phyloP scores from a whole-genome alignment of 1,140 invertebrate genomes.

The Dolichoris vasculosae region DNA sequence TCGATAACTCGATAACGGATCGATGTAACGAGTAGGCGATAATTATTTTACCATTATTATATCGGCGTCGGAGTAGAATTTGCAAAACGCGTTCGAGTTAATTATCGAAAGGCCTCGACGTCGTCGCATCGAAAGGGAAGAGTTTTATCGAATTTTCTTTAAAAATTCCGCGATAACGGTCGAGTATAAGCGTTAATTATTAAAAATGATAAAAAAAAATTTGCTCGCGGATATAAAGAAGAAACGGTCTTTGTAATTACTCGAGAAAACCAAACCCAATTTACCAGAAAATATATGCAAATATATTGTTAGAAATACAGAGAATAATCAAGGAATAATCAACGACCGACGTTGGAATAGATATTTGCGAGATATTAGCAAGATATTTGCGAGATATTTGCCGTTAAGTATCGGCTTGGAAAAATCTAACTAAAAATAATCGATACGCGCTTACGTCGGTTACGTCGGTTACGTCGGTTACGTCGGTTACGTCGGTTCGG shows the following conservation, averaged over 20 bases:
- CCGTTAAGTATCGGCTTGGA: neutral
- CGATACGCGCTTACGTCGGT: no score
- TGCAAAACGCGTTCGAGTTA: neutral
- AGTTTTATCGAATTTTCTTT: neutral
- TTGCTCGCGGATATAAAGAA: neutral
- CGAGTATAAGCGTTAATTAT: neutral
- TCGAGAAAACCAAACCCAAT: neutral
- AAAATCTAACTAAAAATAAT: no score
- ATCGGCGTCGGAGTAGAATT: no score
- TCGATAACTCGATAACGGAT: neutral
- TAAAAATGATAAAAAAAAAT: neutral
- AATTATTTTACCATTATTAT: neutral
- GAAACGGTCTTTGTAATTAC: neutral
- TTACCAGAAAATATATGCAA: neutral
- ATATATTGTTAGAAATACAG: neutral
- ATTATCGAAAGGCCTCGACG: neutral
- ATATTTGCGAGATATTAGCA: no score
- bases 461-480: no score
- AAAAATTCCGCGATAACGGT: no score
- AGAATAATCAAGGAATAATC: no score
- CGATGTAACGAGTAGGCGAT: no score
- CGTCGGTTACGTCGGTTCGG: neutral
- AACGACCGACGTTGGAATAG: no score
- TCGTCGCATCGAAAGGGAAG: neutral
- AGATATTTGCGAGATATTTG: no score